These are phyloP conservation scores for Columba livia DNA, from an alignment of 2,113 vertebrate genomes.

Conservation along the genomic window DNA sequence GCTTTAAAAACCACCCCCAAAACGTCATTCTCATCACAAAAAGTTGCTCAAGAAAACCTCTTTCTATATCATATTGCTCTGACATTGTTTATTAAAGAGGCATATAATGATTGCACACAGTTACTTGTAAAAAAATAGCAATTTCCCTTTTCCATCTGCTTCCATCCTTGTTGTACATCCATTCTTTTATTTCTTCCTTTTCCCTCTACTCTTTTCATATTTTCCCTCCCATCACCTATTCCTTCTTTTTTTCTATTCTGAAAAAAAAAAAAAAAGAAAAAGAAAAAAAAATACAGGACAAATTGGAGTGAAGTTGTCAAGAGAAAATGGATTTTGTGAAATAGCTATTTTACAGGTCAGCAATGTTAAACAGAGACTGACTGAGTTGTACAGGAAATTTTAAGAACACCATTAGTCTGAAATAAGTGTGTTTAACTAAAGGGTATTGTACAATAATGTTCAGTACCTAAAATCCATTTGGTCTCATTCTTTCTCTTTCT, in stretches of 20 bases:
- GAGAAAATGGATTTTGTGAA: slow-evolving; percentile 51
- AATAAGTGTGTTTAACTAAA: slow-evolving; percentile 30
- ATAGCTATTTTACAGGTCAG: slow-evolving; percentile 58
- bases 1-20: neutral
- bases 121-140: neutral
- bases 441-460: slow-evolving; percentile 8
- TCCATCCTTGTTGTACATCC: neutral
- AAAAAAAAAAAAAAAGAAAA: neutral
- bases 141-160: neutral
- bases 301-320: slow-evolving; percentile 12
- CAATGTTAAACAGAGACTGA: slow-evolving; percentile 46
- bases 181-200: neutral
- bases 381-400: slow-evolving; percentile 3
- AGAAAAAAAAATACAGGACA: neutral
- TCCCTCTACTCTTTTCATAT: neutral
- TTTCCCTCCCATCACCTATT: neutral
- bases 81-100: neutral
- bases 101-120: neutral
- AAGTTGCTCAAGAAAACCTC: neutral
- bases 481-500: neutral
- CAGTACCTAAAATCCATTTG: slow-evolving; percentile 4
- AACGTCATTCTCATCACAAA: neutral
- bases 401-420: slow-evolving; percentile 17
- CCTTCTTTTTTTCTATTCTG: neutral
- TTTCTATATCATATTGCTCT: neutral